A percentile compares a stretch with the other conserved stretches of the same genome.
Evolutionary conservation across 2,797 vertebrate genomes (phyloP).

Genomic region (Spinus olivaceus): DNA sequence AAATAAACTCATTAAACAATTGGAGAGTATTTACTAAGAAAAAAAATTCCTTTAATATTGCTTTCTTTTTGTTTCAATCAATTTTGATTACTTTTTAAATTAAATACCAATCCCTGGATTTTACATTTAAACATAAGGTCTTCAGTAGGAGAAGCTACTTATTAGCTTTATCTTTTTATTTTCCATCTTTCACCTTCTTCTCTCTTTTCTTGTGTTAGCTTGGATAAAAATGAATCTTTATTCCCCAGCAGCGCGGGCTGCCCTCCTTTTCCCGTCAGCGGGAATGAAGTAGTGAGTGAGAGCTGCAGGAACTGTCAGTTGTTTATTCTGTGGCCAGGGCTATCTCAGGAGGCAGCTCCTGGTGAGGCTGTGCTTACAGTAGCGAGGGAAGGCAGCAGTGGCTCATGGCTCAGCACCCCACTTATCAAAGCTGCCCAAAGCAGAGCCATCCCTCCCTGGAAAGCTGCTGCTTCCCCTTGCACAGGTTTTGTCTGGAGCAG

Average conservation of each 20-base stretch:
- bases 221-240: background rate
- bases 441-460: background rate
- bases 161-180: background rate
- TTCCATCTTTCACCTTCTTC: background rate
- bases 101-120: background rate
- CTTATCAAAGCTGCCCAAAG: background rate
- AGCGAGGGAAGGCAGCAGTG: background rate
- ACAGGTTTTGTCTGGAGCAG: background rate
- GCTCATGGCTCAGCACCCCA: background rate
- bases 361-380: background rate
- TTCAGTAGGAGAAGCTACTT: fast-evolving
- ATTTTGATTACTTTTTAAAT: background rate
- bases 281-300: background rate
- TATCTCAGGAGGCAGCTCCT: background rate
- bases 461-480: fast-evolving
- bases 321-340: background rate
- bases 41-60: background rate
- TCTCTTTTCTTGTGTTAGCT: background rate
- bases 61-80: background rate
- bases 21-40: background rate
- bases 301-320: background rate
- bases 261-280: background rate
- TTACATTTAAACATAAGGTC: background rate
- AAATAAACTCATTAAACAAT: background rate
- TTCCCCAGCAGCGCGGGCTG: fast-evolving